Percentiles rank a stretch among this genome's conserved stretches.
Evolutionary conservation across 2,888 invertebrate species (phyloP).

Genomic region (Lasioglossum figueresi): DNA sequence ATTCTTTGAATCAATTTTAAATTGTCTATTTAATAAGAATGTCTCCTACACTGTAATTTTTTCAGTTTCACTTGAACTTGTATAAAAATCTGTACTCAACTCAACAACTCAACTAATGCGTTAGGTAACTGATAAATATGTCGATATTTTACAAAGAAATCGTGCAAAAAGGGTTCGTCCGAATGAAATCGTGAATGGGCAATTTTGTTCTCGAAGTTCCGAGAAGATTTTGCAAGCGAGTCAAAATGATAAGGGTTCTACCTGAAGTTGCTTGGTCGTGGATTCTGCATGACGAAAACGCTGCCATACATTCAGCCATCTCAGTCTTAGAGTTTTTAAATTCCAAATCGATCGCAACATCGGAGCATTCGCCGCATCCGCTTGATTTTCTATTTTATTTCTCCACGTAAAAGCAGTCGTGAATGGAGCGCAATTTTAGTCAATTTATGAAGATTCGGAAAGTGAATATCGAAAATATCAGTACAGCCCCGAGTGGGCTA

Average conservation of each 20-base stretch:
- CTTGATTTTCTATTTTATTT: background rate
- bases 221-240: background rate
- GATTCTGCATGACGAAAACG: background rate
- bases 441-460: constrained; percentile 3
- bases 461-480: background rate
- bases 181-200: background rate
- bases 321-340: background rate
- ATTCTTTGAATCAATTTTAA: background rate
- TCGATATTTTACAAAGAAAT: background rate
- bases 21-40: too few relatives aligned
- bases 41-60: too few relatives aligned
- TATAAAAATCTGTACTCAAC: too few relatives aligned
- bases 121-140: background rate
- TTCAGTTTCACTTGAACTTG: too few relatives aligned
- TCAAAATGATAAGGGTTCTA: background rate
- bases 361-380: background rate
- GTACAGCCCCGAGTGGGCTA: background rate
- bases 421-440: background rate
- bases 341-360: constrained; percentile 7
- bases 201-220: background rate
- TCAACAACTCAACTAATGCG: too few relatives aligned
- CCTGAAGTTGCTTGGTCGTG: background rate
- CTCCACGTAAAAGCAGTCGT: background rate
- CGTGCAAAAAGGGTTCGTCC: background rate
- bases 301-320: background rate